Conservation (phyloP, 1,140 invertebrate species). For the Drosophila watanabei region DNA sequence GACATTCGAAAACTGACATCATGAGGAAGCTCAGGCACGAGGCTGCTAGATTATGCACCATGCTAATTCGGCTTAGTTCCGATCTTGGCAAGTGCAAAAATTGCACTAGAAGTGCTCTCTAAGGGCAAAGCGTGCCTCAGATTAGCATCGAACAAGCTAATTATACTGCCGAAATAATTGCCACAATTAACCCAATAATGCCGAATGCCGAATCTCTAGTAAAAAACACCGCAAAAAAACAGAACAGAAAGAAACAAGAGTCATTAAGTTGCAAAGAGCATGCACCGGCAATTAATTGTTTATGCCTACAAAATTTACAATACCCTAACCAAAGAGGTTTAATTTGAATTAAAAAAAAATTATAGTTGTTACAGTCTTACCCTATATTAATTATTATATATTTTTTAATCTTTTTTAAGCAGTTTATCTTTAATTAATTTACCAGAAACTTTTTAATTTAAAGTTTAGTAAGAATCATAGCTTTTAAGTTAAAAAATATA, state of each 20-base stretch:
- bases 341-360: neutral
- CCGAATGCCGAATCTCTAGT: slow-evolving; percentile 41
- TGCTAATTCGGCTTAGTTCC: slow-evolving; percentile 52
- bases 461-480: neutral
- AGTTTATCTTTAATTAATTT: too few species aligned
- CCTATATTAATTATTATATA: too few species aligned
- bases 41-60: slow-evolving; percentile 45
- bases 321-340: slow-evolving; percentile 15
- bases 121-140: slow-evolving; percentile 29
- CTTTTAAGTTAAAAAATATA: neutral
- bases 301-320: slow-evolving; percentile 3
- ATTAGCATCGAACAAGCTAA: slow-evolving; percentile 45
- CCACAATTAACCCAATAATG: slow-evolving; percentile 45
- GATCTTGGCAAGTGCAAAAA: slow-evolving; percentile 27
- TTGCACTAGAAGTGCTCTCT: slow-evolving; percentile 32
- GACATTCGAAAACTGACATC: slow-evolving; percentile 45
- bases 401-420: too few species aligned
- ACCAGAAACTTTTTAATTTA: neutral
- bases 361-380: too few species aligned
- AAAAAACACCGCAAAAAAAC: slow-evolving; percentile 35
- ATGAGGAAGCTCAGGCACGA: slow-evolving; percentile 59
- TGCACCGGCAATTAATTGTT: slow-evolving; percentile 31
- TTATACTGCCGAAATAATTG: slow-evolving; percentile 55
- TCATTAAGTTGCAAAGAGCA: slow-evolving; percentile 34
- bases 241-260: slow-evolving; percentile 20